phyloP scores from a whole-genome alignment of 2,797 vertebrate genomes.

The Cercopithecus petaurista region DNA sequence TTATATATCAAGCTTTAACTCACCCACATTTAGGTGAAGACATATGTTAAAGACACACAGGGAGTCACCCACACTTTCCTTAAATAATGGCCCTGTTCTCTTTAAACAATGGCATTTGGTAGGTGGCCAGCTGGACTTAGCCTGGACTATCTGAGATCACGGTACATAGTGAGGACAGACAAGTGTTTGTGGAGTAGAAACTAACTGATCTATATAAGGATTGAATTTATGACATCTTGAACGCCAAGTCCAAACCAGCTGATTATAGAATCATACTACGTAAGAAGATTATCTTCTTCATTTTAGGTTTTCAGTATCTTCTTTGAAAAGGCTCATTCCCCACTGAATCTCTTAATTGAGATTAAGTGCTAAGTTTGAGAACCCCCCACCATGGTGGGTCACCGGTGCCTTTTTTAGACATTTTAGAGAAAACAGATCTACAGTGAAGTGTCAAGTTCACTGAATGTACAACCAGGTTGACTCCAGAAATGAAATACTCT shows the following conservation, averaged over 20 bases:
- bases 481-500: background rate
- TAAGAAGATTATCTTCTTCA: background rate
- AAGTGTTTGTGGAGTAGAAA: background rate
- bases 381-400: background rate
- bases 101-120: background rate
- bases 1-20: background rate
- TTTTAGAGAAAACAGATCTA: background rate
- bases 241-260: background rate
- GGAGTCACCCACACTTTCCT: background rate
- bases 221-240: background rate
- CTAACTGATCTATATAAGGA: background rate
- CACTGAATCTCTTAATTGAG: background rate
- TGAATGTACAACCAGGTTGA: background rate
- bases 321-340: background rate
- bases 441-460: background rate
- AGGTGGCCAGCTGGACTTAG: background rate
- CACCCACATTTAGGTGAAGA: background rate
- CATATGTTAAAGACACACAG: background rate
- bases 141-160: background rate
- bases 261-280: background rate
- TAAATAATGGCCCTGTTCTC: background rate
- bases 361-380: slow-evolving; percentile 25
- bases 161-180: background rate
- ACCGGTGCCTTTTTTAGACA: background rate
- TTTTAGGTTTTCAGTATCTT: background rate